Evolutionary conservation across 2,113 vertebrate genomes (phyloP).

Genomic region (Grammomys dolichurus): DNA sequence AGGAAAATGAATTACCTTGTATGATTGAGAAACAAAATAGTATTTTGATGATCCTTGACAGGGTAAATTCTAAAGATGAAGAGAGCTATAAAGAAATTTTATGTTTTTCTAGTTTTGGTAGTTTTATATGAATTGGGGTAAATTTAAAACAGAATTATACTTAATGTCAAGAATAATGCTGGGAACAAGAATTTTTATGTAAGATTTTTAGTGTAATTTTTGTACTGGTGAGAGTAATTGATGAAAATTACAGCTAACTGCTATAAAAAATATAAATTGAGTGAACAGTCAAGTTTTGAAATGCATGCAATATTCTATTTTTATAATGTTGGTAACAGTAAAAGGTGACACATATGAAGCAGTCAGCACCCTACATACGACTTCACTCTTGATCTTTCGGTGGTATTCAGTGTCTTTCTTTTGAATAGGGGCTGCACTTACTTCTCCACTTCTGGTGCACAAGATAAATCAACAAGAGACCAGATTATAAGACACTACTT

Average conservation of each 20-base stretch:
- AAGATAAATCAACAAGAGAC: not conserved
- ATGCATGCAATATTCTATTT: not conserved
- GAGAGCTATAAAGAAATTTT: not conserved
- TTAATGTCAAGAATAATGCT: not conserved
- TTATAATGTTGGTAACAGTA: not conserved
- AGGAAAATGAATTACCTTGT: not conserved
- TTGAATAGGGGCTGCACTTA: not conserved
- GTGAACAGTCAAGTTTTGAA: not conserved
- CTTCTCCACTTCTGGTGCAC: not conserved
- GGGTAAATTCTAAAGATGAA: not conserved
- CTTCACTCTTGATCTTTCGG: not conserved
- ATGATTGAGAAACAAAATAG: not conserved
- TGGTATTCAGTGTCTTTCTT: not conserved
- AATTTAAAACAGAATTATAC: slow-evolving; percentile 40
- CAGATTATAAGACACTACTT: not conserved
- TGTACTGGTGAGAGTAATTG: not conserved
- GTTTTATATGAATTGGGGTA: not conserved
- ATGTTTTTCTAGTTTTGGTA: slow-evolving; percentile 10
- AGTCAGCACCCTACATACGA: not conserved
- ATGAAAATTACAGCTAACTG: not conserved
- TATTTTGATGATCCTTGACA: not conserved
- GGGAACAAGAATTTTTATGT: not conserved
- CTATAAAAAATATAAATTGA: slow-evolving; percentile 21
- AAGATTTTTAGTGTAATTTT: not conserved
- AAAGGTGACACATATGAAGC: not conserved